Percentiles rank a stretch among this genome's conserved stretches.
Conservation (phyloP, 2,888 invertebrate species). For the Acanthacorydalis orientalis region DNA sequence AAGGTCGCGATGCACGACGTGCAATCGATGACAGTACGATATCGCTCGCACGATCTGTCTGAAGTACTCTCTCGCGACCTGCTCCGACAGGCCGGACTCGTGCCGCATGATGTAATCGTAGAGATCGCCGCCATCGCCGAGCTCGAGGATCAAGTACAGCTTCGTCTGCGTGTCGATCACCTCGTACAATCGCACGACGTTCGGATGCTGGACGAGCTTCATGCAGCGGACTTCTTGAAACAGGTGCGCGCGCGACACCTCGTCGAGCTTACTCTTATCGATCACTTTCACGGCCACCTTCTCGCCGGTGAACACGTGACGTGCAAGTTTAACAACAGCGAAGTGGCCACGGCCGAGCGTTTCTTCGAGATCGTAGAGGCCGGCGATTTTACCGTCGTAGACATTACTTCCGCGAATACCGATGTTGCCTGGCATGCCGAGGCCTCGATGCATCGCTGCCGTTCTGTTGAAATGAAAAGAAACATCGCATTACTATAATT, state of each 20-base stretch:
- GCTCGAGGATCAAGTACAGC: conserved; percentile 87
- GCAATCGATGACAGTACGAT: conserved; percentile 90
- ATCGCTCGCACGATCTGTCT: conserved; percentile 95
- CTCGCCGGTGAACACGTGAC: conserved; percentile 98
- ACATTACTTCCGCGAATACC: conserved; percentile 25
- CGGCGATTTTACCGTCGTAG: conserved; percentile 82
- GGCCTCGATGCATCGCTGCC: conserved; percentile 15
- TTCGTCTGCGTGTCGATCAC: conserved; percentile 99
- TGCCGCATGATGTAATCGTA: conserved; percentile 98
- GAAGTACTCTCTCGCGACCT: conserved; percentile 81
- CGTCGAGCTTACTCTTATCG: conserved; percentile 95
- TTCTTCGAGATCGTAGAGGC: conserved; percentile 92
- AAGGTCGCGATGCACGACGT: conserved; percentile 78
- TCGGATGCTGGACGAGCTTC: conserved; percentile 98
- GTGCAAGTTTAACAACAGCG: conserved; percentile 93
- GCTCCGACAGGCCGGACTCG: conserved; percentile 71
- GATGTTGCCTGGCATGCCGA: conserved; percentile 14
- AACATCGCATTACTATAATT: too few relatives aligned
- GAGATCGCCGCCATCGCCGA: conserved; percentile 96
- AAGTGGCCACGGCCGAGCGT: conserved; percentile 97
- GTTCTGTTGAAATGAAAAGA: too few relatives aligned
- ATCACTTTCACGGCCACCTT: conserved; percentile 97
- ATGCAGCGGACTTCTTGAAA: conserved; percentile 92
- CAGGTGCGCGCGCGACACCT: conserved; percentile 86
- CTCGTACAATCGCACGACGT: conserved; percentile 95